phyloP scores from a whole-genome alignment of 2,888 invertebrate genomes.

The Harmothoe impar region DNA sequence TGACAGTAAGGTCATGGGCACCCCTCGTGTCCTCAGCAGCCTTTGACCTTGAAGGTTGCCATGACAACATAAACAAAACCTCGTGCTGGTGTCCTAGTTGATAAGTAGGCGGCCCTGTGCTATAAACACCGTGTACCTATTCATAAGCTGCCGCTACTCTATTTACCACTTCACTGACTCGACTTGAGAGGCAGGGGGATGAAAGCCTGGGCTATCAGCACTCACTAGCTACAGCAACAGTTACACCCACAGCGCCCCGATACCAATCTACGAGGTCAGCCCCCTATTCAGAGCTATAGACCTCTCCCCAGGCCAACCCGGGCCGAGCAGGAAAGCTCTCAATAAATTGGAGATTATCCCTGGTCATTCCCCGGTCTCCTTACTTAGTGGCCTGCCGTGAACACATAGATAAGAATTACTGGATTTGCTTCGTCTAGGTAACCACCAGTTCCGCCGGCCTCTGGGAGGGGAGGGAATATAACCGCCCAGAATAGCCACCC shows the following conservation, averaged over 20 bases:
- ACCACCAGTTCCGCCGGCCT: neutral
- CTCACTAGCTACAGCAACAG: neutral
- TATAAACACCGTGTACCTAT: conserved; percentile 53
- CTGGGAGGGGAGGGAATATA: too few relatives aligned
- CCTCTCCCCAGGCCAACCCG: neutral
- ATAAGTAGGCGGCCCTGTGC: neutral
- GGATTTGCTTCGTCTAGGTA: neutral
- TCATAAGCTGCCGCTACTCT: neutral
- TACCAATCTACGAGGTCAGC: neutral
- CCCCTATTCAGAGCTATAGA: neutral
- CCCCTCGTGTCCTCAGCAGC: neutral
- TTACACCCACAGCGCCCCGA: neutral
- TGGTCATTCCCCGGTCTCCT: neutral
- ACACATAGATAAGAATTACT: conserved; percentile 22
- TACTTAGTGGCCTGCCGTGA: neutral
- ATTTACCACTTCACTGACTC: conserved; percentile 28
- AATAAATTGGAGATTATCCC: conserved; percentile 35
- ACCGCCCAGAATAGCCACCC: neutral
- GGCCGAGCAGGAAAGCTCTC: conserved; percentile 4
- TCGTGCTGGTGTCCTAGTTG: neutral
- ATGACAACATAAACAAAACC: conserved; percentile 21
- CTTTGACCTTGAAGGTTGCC: neutral
- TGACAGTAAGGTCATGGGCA: neutral
- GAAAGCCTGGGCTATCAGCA: neutral
- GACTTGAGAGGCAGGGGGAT: neutral